Conservation (phyloP, 2,113 vertebrate genomes). For the Hyaena hyaena region DNA sequence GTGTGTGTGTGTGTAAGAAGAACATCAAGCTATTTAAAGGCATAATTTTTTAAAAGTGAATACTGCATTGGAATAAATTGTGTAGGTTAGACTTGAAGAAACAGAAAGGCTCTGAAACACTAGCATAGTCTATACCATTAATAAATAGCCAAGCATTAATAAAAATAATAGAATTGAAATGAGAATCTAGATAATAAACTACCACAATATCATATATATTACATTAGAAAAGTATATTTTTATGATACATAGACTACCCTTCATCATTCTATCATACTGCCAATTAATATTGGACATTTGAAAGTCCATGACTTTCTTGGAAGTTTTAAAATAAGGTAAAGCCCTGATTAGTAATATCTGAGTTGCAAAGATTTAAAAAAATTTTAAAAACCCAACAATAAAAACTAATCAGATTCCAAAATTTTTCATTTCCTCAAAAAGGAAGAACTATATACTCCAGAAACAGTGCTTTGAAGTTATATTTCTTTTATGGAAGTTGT, state of each 20-base stretch:
- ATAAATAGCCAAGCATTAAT: conserved; percentile 72
- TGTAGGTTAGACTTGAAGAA: background rate
- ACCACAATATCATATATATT: conserved; percentile 76
- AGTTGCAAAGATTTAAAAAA: background rate
- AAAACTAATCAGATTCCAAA: background rate
- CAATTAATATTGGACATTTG: conserved; percentile 65
- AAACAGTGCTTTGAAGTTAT: conserved; percentile 28
- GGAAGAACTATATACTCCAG: background rate
- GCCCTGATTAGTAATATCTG: background rate
- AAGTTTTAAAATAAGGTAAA: conserved; percentile 8
- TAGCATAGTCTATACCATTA: conserved; percentile 71
- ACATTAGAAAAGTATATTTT: conserved; percentile 78
- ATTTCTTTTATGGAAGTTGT: background rate
- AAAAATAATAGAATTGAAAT: conserved; percentile 81
- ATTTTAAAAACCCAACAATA: background rate
- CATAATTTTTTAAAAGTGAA: background rate
- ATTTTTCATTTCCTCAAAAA: background rate
- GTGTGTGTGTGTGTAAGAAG: background rate
- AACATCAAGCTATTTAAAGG: background rate
- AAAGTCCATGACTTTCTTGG: background rate
- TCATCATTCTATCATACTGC: conserved; percentile 80
- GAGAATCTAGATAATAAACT: conserved; percentile 72
- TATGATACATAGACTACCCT: conserved; percentile 77
- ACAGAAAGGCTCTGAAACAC: conserved; percentile 72
- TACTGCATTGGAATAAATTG: background rate